Evolutionary conservation across 2,888 invertebrate genomes (phyloP).

Genomic region (Teleiodes luculella): DNA sequence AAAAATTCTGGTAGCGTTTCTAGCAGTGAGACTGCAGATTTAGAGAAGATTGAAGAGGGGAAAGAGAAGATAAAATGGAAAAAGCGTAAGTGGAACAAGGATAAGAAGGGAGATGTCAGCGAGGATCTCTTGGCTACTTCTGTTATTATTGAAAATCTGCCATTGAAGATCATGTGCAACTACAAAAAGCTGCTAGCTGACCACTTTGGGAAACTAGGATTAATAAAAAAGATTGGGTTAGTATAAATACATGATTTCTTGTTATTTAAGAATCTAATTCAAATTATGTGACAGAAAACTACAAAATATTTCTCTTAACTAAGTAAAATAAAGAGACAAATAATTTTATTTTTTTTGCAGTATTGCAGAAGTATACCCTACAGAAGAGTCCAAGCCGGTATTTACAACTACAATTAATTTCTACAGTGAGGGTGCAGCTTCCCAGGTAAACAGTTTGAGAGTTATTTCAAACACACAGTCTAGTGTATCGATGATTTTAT

Average conservation of each 20-base stretch:
- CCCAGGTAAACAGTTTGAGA: constrained; percentile 37
- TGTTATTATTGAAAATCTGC: constrained; percentile 57
- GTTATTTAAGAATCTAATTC: too few species aligned
- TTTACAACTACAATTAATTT: constrained; percentile 61
- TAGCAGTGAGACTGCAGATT: constrained; percentile 27
- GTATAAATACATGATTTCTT: too few species aligned
- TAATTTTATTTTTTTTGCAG: constrained; percentile 34
- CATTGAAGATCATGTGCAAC: constrained; percentile 46
- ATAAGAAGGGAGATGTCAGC: constrained; percentile 40
- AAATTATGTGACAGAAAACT: too few species aligned
- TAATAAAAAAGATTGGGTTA: constrained; percentile 58
- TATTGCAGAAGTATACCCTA: constrained; percentile 55
- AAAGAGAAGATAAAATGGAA: constrained; percentile 60
- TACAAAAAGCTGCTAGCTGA: constrained; percentile 55
- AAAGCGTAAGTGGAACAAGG: constrained; percentile 65
- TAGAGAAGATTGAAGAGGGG: constrained; percentile 34
- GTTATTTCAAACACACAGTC: too few species aligned
- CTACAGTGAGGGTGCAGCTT: constrained; percentile 46
- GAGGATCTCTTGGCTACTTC: constrained; percentile 33
- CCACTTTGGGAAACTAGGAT: constrained; percentile 53
- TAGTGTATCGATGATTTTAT: too few species aligned
- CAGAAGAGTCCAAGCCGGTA: constrained; percentile 48
- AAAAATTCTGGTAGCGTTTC: constrained; percentile 21
- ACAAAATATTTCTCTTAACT: too few species aligned
- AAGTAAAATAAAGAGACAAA: too few species aligned